Percentiles rank a stretch among this genome's conserved stretches.
phyloP scores from a whole-genome alignment of 2,888 invertebrate species.

The Subacronicta megacephala region DNA sequence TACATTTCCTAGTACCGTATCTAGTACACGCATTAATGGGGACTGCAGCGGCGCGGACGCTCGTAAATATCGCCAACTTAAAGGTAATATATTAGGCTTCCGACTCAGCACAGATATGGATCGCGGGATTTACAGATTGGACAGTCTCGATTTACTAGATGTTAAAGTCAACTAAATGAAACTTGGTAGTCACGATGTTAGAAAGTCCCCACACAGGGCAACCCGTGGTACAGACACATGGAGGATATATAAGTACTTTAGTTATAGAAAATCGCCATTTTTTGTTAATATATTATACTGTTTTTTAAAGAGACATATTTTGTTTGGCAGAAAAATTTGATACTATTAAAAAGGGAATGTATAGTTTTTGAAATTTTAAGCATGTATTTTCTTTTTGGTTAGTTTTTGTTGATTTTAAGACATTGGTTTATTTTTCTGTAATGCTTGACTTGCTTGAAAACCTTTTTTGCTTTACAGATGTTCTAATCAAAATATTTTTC shows the following conservation, averaged over 20 bases:
- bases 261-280: too few species aligned
- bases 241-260: not conserved
- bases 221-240: not conserved
- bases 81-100: conserved; percentile 44
- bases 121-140: conserved; percentile 46
- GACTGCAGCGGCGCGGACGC: conserved; percentile 18
- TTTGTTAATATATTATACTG: too few species aligned
- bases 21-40: conserved; percentile 33
- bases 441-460: too few species aligned
- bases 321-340: too few species aligned
- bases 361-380: too few species aligned
- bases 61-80: conserved; percentile 43
- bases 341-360: too few species aligned
- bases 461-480: too few species aligned
- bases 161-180: conserved; percentile 23
- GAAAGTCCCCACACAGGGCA: conserved; percentile 3
- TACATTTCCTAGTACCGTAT: conserved; percentile 8
- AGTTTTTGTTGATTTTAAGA: too few species aligned
- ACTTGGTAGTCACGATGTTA: conserved; percentile 6
- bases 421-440: too few species aligned
- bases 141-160: conserved; percentile 18
- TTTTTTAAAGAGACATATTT: too few species aligned
- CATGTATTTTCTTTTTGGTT: too few species aligned
- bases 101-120: conserved; percentile 36
- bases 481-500: too few species aligned